phyloP scores from a whole-genome alignment of 2,888 invertebrate species.

The Chymomyza amoena region DNA sequence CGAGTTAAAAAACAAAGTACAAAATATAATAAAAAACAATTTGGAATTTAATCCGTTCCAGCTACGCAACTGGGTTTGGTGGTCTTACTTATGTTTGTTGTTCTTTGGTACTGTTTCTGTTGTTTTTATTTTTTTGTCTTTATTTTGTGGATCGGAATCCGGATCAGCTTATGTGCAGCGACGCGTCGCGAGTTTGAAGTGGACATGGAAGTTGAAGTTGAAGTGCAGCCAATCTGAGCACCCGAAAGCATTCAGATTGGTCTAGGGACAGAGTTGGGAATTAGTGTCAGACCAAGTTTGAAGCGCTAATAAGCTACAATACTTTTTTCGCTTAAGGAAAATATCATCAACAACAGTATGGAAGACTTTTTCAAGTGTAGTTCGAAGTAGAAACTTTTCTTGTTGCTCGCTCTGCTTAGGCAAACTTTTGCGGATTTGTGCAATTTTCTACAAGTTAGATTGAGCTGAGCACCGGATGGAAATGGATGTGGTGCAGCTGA shows the following conservation, averaged over 20 bases:
- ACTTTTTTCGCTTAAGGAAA: background rate
- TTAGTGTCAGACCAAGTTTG: constrained; percentile 61
- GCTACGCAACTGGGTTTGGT: constrained; percentile 17
- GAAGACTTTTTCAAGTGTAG: constrained; percentile 21
- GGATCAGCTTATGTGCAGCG: constrained; percentile 62
- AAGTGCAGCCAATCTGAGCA: constrained; percentile 2
- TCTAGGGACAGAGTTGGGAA: constrained; percentile 19
- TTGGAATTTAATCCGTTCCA: constrained; percentile 63
- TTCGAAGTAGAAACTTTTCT: constrained; percentile 27
- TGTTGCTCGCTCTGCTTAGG: constrained; percentile 20
- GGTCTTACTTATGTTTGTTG: background rate
- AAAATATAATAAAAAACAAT: constrained; percentile 44
- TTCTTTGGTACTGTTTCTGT: background rate
- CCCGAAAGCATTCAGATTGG: background rate
- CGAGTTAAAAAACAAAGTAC: background rate
- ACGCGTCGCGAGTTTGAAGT: constrained; percentile 61
- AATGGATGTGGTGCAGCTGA: background rate
- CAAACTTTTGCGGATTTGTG: constrained; percentile 63
- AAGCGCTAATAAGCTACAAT: constrained; percentile 61
- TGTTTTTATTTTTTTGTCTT: background rate
- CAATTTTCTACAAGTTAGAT: constrained; percentile 59
- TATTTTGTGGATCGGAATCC: constrained; percentile 27
- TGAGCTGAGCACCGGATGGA: constrained; percentile 32
- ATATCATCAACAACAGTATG: background rate
- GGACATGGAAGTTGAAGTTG: constrained; percentile 34